Conservation (phyloP, 1,140 invertebrate species). For the Cecropterus lyciades region DNA sequence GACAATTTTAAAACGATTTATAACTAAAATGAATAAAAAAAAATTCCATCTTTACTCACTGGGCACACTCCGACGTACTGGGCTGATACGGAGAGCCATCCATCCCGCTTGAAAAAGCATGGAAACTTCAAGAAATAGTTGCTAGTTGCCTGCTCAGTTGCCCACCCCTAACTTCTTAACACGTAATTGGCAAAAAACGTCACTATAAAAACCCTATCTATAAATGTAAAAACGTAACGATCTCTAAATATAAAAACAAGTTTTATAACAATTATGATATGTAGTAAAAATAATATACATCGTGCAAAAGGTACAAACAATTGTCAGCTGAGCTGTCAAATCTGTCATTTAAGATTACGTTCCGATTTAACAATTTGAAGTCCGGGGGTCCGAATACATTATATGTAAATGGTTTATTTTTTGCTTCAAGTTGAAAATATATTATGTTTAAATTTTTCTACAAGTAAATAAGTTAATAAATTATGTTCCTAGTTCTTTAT, state of each 20-base stretch:
- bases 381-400: too few relatives aligned
- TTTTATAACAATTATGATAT: conserved; percentile 11
- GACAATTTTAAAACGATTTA: too few relatives aligned
- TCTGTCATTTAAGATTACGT: neutral
- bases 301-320: conserved; percentile 9
- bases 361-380: neutral
- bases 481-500: too few relatives aligned
- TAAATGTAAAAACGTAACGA: conserved; percentile 11
- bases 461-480: too few relatives aligned
- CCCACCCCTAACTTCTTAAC: conserved; percentile 9
- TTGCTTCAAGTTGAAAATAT: too few relatives aligned
- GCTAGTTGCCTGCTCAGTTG: conserved; percentile 4
- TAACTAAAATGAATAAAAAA: too few relatives aligned
- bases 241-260: conserved; percentile 15
- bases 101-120: conserved; percentile 70
- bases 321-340: conserved; percentile 5
- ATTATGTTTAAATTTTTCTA: too few relatives aligned
- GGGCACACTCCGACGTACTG: conserved; percentile 55
- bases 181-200: conserved; percentile 19
- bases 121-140: conserved; percentile 68
- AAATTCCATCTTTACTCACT: conserved; percentile 56
- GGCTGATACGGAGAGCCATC: conserved; percentile 53
- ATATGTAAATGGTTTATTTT: too few relatives aligned
- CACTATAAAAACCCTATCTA: neutral
- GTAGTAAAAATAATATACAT: conserved; percentile 12